Conservation (phyloP, 2,113 vertebrate genomes). For the Macrotis lagotis region DNA sequence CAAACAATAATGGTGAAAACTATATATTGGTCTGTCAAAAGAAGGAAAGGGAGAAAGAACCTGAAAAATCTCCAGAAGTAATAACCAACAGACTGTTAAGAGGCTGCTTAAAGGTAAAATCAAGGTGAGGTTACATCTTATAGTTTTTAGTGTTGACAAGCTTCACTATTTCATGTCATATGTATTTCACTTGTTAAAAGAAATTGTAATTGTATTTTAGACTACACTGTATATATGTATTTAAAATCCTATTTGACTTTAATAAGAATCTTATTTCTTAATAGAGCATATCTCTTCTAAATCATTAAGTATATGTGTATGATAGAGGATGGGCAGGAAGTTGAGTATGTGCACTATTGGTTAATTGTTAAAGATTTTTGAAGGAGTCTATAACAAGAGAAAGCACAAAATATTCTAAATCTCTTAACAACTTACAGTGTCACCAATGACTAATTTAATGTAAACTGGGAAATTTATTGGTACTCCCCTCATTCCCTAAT, state of each 20-base stretch:
- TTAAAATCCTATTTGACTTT: constrained; percentile 29
- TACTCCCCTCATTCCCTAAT: not conserved
- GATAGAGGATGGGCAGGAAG: not conserved
- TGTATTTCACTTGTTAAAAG: constrained; percentile 5
- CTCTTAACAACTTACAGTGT: not conserved
- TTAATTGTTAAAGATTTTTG: constrained; percentile 18
- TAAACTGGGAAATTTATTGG: not conserved
- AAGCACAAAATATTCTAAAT: not conserved
- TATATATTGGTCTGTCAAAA: constrained; percentile 92
- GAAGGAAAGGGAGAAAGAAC: constrained; percentile 80
- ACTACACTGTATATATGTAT: not conserved
- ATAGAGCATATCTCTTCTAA: not conserved
- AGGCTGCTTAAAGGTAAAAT: constrained; percentile 91
- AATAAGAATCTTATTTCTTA: constrained; percentile 4
- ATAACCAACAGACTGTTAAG: constrained; percentile 86
- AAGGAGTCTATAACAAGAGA: not conserved
- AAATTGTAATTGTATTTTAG: constrained; percentile 40
- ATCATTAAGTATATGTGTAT: not conserved
- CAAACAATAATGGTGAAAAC: constrained; percentile 92
- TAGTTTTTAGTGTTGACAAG: constrained; percentile 56
- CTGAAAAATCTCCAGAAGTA: constrained; percentile 82
- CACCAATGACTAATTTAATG: not conserved
- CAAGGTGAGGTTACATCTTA: constrained; percentile 86
- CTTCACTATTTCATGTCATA: constrained; percentile 16
- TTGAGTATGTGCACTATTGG: not conserved